phyloP scores from a whole-genome alignment of 2,113 vertebrate species.

The Stomatorhinus ivindoensis region DNA sequence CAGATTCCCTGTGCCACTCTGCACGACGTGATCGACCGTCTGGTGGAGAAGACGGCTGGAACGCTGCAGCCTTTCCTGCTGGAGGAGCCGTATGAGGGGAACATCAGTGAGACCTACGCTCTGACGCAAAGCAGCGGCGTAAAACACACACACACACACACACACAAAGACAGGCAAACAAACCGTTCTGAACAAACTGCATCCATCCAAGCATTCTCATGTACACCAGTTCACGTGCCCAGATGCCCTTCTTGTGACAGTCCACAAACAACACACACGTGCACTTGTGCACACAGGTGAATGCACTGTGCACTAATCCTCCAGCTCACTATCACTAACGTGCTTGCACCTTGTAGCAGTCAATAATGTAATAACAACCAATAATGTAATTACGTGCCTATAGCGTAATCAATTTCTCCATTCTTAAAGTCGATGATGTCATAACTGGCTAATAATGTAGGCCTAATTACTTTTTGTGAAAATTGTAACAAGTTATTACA shows the following conservation, averaged over 20 bases:
- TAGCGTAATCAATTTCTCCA: background rate
- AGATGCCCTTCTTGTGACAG: background rate
- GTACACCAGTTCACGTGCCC: background rate
- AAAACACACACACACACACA: background rate
- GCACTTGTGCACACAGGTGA: background rate
- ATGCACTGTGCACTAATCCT: background rate
- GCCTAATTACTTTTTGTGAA: background rate
- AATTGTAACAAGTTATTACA: background rate
- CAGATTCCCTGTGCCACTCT: slow-evolving; percentile 73
- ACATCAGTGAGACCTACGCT: slow-evolving; percentile 59
- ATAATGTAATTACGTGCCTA: background rate
- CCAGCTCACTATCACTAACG: background rate
- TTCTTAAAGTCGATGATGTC: background rate
- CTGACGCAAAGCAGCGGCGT: background rate
- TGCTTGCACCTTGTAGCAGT: background rate
- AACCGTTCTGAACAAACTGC: background rate
- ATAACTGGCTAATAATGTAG: background rate
- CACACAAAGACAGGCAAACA: background rate
- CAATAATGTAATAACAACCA: background rate
- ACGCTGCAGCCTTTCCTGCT: slow-evolving; percentile 69
- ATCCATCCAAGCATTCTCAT: background rate
- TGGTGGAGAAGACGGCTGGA: slow-evolving; percentile 66
- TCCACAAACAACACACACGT: background rate
- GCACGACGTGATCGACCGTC: slow-evolving; percentile 68
- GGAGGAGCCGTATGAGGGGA: slow-evolving; percentile 74